Conservation (phyloP, 2,797 vertebrate species). For the Phylloscopus collybita region DNA sequence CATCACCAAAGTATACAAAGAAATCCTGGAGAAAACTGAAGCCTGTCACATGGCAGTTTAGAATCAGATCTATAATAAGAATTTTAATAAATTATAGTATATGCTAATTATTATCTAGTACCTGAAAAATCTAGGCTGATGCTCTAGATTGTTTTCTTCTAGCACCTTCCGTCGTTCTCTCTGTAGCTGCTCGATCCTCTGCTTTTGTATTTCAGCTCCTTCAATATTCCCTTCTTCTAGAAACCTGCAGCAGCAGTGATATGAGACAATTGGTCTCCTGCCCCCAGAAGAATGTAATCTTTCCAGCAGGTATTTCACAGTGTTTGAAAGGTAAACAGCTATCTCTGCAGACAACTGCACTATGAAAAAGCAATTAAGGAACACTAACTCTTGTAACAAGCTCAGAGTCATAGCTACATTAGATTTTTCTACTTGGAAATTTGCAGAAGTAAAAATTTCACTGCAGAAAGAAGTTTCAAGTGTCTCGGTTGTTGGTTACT, state of each 20-base stretch:
- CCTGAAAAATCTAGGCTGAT: slow-evolving; percentile 95
- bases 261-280: not conserved
- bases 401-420: not conserved
- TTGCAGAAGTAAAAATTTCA: not conserved
- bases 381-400: not conserved
- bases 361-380: not conserved
- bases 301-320: not conserved
- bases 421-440: not conserved
- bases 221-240: slow-evolving; percentile 93
- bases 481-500: not conserved
- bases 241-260: slow-evolving; percentile 76
- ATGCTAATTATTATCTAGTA: slow-evolving; percentile 50
- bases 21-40: not conserved
- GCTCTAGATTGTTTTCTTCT: slow-evolving; percentile 86
- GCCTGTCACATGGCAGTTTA: not conserved
- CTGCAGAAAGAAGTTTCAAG: not conserved
- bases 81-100: not conserved
- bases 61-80: not conserved
- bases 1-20: not conserved
- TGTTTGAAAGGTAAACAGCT: not conserved
- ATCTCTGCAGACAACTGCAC: not conserved
- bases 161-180: slow-evolving; percentile 87
- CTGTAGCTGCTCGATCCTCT: slow-evolving; percentile 94
- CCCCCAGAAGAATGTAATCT: not conserved
- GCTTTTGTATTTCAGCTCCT: slow-evolving; percentile 91